phyloP scores from a whole-genome alignment of 1,140 invertebrate genomes.

The Amyelois transitella region DNA sequence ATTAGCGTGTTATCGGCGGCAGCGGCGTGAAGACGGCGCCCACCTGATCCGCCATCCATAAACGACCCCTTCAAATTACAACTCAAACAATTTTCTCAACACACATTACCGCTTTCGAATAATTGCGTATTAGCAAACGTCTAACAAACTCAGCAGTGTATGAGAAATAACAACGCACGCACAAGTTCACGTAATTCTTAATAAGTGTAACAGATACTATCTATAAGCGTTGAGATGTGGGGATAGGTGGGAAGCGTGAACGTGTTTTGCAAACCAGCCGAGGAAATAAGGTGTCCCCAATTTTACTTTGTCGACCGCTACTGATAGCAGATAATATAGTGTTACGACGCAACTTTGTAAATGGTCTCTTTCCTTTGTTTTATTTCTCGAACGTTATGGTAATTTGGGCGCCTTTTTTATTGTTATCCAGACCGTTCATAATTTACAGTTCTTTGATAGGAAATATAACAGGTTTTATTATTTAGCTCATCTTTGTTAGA shows the following conservation, averaged over 20 bases:
- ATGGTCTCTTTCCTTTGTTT: slow-evolving; percentile 33
- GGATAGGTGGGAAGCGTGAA: slow-evolving; percentile 71
- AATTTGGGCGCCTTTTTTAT: slow-evolving; percentile 10
- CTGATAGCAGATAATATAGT: slow-evolving; percentile 57
- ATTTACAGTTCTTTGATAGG: neutral
- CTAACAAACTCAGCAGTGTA: slow-evolving; percentile 22
- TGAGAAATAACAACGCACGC: neutral
- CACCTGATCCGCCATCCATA: slow-evolving; percentile 51
- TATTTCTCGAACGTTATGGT: slow-evolving; percentile 21
- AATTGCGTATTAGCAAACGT: too few relatives aligned
- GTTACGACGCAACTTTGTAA: slow-evolving; percentile 39
- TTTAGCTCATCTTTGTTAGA: too few relatives aligned
- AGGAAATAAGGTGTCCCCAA: slow-evolving; percentile 68
- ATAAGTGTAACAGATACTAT: slow-evolving; percentile 68
- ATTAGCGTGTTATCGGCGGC: slow-evolving; percentile 74
- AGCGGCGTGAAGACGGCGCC: slow-evolving; percentile 62
- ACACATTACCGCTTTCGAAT: slow-evolving; percentile 22
- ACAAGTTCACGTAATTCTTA: slow-evolving; percentile 17
- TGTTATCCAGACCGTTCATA: neutral
- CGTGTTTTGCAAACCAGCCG: slow-evolving; percentile 70
- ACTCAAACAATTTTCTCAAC: slow-evolving; percentile 1
- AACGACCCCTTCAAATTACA: slow-evolving; percentile 21
- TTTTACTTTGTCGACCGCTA: slow-evolving; percentile 60
- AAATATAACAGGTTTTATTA: neutral
- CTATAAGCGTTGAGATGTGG: slow-evolving; percentile 71